Evolutionary conservation across 1,140 invertebrate species (phyloP).

Genomic region (Wiebesia pumilae): DNA sequence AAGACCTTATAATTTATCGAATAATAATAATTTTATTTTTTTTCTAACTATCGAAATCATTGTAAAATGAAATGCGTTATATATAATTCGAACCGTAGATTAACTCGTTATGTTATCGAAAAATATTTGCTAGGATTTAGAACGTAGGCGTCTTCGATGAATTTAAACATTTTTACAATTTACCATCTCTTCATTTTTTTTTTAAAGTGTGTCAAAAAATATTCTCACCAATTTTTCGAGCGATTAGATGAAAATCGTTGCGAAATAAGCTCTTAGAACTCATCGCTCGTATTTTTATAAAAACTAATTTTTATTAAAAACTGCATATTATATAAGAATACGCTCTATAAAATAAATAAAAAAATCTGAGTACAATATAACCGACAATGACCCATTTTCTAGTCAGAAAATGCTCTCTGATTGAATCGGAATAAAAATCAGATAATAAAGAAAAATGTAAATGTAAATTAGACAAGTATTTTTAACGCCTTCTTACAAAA

Average conservation of each 20-base stretch:
- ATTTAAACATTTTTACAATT: not conserved
- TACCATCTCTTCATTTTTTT: not conserved
- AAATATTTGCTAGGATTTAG: too few species aligned
- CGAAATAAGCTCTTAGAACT: not conserved
- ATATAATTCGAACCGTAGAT: too few species aligned
- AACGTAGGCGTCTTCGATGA: not conserved
- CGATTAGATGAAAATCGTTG: conserved; percentile 4
- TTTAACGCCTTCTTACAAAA: not conserved
- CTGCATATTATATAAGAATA: not conserved
- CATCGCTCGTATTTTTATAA: not conserved
- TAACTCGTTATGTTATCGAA: too few species aligned
- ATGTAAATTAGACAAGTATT: too few species aligned
- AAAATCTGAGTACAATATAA: not conserved
- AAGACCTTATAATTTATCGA: not conserved
- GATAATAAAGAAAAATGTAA: not conserved
- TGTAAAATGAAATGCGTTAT: too few species aligned
- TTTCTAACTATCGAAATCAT: not conserved
- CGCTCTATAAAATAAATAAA: not conserved
- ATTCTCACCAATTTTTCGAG: not conserved
- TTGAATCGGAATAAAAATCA: not conserved
- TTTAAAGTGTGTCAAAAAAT: not conserved
- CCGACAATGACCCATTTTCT: not conserved
- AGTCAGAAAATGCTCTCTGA: not conserved
- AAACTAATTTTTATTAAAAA: not conserved
- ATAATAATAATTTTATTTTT: not conserved